Evolutionary conservation across 2,888 invertebrate species (phyloP), one percentile per base, ranked within the genome.

Genomic region (Cerceris ruficornis): DNA sequence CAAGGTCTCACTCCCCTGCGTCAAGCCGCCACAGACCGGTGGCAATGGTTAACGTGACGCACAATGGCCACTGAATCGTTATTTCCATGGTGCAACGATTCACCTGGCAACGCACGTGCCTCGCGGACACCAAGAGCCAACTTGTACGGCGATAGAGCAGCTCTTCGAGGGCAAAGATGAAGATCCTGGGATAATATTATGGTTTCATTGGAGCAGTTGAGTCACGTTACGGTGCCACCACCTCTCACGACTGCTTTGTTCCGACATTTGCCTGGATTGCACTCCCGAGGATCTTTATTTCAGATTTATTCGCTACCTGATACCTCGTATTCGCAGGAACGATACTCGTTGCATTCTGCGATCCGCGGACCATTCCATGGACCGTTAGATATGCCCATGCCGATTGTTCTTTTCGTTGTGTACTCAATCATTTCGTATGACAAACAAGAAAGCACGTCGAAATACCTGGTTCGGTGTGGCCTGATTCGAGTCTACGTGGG

Each of bases 141-240:
- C 2, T 28, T 28, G 4, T 28, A 28, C 28, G 1, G 28, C 28
- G 28, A 28, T 28, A 28, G 28, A 28, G 28, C 4, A 2, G 28
- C 28, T 28, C 69, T 82, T 65, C 62, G 58, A 69, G 80, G 57
- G 59, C 14, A 65, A 82, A 75, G 84, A 84, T 76, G 83, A 82
- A 80, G 69, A 78, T 74, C 72, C 75, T 80, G 77, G 80, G 86
- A 86, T 84, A 86, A 86, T 86, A 83, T 86, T 84, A 81, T 86
- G 84, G 77, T 86, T 86, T 84, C 81, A 84, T 84, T 75, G 81
- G 74, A 72, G 77, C 80, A 84, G 76, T 78, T 81, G 82, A 85
- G 81, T 81, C 73, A 72, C 73, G 77, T 75, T 77, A 76, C 69
- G 67, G 60, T 17, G 65, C 50, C 50, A 7, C 42, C 46, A 17